phyloP scores from a whole-genome alignment of 2,113 vertebrate species.

The Antechinus stuartii region DNA sequence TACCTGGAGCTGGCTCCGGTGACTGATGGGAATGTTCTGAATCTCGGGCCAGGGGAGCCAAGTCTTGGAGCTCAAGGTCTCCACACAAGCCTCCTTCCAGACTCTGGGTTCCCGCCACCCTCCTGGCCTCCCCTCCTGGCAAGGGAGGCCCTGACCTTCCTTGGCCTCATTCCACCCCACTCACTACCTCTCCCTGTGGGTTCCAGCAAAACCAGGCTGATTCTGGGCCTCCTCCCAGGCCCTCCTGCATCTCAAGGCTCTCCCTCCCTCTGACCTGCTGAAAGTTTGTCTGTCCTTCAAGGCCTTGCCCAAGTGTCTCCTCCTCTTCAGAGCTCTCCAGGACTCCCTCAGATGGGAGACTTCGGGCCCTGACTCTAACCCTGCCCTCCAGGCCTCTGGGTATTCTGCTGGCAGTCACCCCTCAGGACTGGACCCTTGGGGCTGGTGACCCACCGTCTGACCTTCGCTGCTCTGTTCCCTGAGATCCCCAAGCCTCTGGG shows the following conservation, averaged over 20 bases:
- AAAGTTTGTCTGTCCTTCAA: not conserved
- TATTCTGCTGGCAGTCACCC: not conserved
- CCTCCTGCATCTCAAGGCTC: not conserved
- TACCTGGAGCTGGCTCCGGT: not conserved
- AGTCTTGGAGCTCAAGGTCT: not conserved
- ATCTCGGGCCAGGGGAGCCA: not conserved
- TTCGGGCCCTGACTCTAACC: not conserved
- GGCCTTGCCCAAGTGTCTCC: not conserved
- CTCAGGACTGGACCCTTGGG: too few species aligned
- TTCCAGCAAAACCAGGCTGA: not conserved
- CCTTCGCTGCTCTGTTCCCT: not conserved
- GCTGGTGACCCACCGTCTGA: not conserved
- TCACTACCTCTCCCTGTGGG: too few species aligned
- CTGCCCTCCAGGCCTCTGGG: not conserved
- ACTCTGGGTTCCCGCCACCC: not conserved
- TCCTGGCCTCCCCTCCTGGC: not conserved
- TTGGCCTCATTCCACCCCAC: not conserved
- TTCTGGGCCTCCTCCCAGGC: too few species aligned
- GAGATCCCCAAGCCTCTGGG: not conserved
- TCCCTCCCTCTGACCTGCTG: not conserved
- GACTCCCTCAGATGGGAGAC: not conserved
- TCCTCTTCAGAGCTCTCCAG: not conserved
- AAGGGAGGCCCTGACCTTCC: not conserved
- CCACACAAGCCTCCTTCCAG: not conserved
- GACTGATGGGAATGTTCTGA: not conserved